Evolutionary conservation across 2,888 invertebrate species (phyloP).

Genomic region (Endotricha flammealis): DNA sequence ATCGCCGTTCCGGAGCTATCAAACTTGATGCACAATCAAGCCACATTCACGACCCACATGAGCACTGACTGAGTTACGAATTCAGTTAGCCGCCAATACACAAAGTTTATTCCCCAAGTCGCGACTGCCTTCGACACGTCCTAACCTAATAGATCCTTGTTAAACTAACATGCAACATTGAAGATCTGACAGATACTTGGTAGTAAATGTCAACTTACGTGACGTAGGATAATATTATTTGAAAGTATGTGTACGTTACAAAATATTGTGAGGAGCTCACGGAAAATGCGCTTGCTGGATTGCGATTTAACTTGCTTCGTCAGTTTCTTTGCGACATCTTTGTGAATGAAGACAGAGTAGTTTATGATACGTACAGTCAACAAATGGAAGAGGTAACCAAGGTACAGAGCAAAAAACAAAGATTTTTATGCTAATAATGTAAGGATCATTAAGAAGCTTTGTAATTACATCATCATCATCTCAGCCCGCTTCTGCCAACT

Average conservation of each 20-base stretch:
- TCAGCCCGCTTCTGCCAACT: too few relatives aligned
- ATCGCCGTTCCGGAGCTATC: slow-evolving; percentile 24
- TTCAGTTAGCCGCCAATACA: slow-evolving; percentile 41
- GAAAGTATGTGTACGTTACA: slow-evolving; percentile 3
- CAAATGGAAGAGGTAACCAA: too few relatives aligned
- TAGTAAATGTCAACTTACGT: background rate
- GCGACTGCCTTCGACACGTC: slow-evolving; percentile 49
- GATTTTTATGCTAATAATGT: too few relatives aligned
- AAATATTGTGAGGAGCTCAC: slow-evolving; percentile 7
- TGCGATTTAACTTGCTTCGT: too few relatives aligned
- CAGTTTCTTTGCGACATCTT: too few relatives aligned
- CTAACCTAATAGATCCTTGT: slow-evolving; percentile 40
- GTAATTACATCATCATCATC: too few relatives aligned
- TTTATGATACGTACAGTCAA: too few relatives aligned
- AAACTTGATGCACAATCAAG: slow-evolving; percentile 50
- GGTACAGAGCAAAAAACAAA: too few relatives aligned
- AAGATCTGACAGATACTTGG: background rate
- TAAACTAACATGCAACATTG: slow-evolving; percentile 6
- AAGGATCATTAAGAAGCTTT: too few relatives aligned
- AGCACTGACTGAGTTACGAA: slow-evolving; percentile 48
- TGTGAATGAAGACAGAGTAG: too few relatives aligned
- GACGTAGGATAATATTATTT: background rate
- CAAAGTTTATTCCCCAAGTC: slow-evolving; percentile 43
- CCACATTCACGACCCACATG: slow-evolving; percentile 51
- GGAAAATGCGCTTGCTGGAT: too few relatives aligned